Evolutionary conservation across 23 tunicate genomes (phyloP), one percentile per base, ranked within the genome.

Genomic region (Halocynthia roretzi): DNA sequence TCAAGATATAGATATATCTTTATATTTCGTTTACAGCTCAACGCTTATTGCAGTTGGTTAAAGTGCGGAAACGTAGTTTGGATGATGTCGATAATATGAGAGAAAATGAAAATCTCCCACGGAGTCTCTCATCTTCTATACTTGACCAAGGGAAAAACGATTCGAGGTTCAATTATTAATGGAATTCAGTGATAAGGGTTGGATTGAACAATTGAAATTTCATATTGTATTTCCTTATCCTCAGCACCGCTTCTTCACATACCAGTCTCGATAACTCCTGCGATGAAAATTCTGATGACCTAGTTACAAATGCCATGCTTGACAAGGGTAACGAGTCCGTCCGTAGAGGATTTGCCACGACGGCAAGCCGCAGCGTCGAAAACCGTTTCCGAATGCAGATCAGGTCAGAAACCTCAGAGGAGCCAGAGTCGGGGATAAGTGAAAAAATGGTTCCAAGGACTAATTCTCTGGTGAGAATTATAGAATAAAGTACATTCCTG

Each of bases 341-440:
- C 64, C 10, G 50, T 5, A 8, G 62, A 6, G 78, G 78, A 50
- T 54, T 74, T 74, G 19, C 78, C 12, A 74, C 62, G 8, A 4
- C 20, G 21, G 15, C 78, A 22, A 74, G 56, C 21, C 56, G 78
- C n/a, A 10, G 56, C 10, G 78, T 64, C 8, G 78, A 74, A 56
- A 74, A 48, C 31, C 78, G 78, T 5, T 74, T 74, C 40, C 20
- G 67, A 54, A 64, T 64, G 8, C 56, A 17, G 14, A 19, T 74
- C 31, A 53, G 78, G 31, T 53, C 78, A 14, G 78, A 74, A 56
- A 74, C 78, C 31, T 74, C 78, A 8, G 78, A 74, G 56, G 78
- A 74, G 56, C 78, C 78, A 21, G 78, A 74, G 56, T 74, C 78
- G 5, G 78, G 78, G 10, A 74, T 74, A 12, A 52, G 62, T 21